These are phyloP conservation scores for Peromyscus leucopus DNA, from an alignment of 2,113 vertebrate genomes.

Conservation along the genomic window DNA sequence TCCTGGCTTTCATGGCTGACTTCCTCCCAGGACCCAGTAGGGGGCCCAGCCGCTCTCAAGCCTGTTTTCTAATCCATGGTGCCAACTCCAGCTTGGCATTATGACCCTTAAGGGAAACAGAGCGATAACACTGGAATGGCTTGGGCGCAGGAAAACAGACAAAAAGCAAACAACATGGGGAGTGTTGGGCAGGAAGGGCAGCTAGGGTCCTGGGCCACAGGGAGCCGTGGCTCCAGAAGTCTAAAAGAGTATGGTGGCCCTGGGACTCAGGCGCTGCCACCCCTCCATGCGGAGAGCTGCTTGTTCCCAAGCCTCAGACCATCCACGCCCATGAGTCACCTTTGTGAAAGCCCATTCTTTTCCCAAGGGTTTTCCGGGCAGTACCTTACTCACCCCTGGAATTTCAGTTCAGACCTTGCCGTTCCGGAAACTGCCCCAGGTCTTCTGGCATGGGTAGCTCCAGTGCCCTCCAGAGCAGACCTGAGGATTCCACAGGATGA, in stretches of 20 bases:
- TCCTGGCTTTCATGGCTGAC: neutral
- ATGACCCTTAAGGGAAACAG: constrained; percentile 38
- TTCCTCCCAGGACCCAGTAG: neutral
- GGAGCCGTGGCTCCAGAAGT: neutral
- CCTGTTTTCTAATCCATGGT: constrained; percentile 1
- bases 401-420: neutral
- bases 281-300: neutral
- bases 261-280: neutral
- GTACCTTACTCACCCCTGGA: neutral
- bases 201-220: neutral
- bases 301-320: neutral
- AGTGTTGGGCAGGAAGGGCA: constrained; percentile 57
- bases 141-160: constrained; percentile 68
- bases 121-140: neutral
- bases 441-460: neutral
- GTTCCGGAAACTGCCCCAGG: neutral
- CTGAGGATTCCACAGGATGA: fast-evolving
- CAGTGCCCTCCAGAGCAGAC: no score
- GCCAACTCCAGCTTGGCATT: constrained; percentile 57
- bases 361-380: neutral
- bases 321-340: neutral
- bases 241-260: neutral
- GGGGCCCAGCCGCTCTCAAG: no score
- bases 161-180: constrained; percentile 52
- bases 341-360: neutral